These are phyloP conservation scores for Coluber constrictor DNA, from an alignment of 2,797 vertebrate species.

Conservation along the genomic window DNA sequence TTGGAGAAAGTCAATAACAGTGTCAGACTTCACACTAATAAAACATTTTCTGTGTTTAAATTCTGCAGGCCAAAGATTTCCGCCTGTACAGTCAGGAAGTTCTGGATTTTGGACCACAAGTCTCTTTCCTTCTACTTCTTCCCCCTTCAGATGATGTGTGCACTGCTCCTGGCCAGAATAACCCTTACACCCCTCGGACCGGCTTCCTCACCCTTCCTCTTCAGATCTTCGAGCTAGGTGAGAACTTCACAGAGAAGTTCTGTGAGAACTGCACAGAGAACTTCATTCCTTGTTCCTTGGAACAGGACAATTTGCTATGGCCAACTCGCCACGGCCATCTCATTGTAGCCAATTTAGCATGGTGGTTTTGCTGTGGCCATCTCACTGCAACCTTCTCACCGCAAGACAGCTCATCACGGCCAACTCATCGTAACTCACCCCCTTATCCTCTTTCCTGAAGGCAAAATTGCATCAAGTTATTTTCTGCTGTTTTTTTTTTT, in stretches of 20 bases:
- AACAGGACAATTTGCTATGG: neutral
- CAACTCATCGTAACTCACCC: too few species aligned
- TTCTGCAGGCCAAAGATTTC: slow-evolving; percentile 82
- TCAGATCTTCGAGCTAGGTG: slow-evolving; percentile 91
- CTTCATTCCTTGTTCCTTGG: neutral
- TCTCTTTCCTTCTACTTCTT: slow-evolving; percentile 87
- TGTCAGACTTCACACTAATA: neutral
- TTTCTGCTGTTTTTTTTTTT: neutral
- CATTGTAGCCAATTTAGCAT: too few species aligned
- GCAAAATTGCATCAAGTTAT: neutral
- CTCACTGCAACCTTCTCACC: neutral
- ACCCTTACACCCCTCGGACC: slow-evolving; percentile 80
- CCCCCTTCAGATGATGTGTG: slow-evolving; percentile 89
- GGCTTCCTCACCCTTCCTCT: slow-evolving; percentile 86
- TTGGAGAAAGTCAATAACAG: neutral
- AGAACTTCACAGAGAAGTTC: slow-evolving; percentile 32
- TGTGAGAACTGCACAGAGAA: slow-evolving; percentile 63
- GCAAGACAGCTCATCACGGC: too few species aligned
- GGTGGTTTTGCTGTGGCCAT: too few species aligned
- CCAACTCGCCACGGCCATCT: too few species aligned
- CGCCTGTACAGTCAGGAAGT: slow-evolving; percentile 89
- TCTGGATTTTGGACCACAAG: slow-evolving; percentile 84
- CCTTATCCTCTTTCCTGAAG: neutral
- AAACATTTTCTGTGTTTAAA: slow-evolving; percentile 5
- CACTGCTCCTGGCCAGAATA: slow-evolving; percentile 87